phyloP scores from a whole-genome alignment of 1,140 invertebrate species.

The Caenorhabditis brenneri region DNA sequence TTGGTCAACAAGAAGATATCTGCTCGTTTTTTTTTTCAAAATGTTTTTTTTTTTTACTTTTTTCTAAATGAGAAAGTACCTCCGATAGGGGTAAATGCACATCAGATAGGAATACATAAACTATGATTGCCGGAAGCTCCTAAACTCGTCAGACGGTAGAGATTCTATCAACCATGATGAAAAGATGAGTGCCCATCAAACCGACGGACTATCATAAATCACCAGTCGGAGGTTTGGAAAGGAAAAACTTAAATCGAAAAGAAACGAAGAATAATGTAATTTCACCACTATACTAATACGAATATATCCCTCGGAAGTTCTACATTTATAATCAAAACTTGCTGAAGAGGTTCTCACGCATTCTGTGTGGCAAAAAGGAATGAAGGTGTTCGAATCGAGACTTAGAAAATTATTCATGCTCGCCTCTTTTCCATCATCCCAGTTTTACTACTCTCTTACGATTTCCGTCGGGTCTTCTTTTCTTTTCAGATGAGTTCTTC shows the following conservation, averaged over 20 bases:
- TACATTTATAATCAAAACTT: not conserved
- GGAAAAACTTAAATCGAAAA: not conserved
- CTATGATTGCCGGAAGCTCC: slow-evolving; percentile 15
- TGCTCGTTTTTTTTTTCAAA: not conserved
- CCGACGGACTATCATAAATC: slow-evolving; percentile 6
- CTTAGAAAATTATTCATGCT: slow-evolving; percentile 27
- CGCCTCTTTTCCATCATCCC: not conserved
- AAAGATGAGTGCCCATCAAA: slow-evolving; percentile 11
- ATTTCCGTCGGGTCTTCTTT: not conserved
- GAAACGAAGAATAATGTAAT: not conserved
- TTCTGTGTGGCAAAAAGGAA: slow-evolving; percentile 1
- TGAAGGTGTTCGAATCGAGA: not conserved
- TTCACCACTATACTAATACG: not conserved
- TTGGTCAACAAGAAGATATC: slow-evolving; percentile 1
- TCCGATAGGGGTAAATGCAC: not conserved
- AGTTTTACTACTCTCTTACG: slow-evolving; percentile 23
- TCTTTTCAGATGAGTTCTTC: slow-evolving; percentile 31
- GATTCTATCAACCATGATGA: slow-evolving; percentile 19
- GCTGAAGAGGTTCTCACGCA: slow-evolving; percentile 30
- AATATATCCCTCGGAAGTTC: not conserved
- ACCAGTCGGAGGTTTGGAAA: not conserved
- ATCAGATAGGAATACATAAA: slow-evolving; percentile 35
- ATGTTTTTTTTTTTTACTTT: not conserved
- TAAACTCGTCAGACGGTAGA: slow-evolving; percentile 10
- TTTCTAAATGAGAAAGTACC: not conserved